Percentiles rank a stretch among this genome's conserved stretches.
Evolutionary conservation across 2,113 vertebrate genomes (phyloP).

Genomic region (Festucalex cinctus): DNA sequence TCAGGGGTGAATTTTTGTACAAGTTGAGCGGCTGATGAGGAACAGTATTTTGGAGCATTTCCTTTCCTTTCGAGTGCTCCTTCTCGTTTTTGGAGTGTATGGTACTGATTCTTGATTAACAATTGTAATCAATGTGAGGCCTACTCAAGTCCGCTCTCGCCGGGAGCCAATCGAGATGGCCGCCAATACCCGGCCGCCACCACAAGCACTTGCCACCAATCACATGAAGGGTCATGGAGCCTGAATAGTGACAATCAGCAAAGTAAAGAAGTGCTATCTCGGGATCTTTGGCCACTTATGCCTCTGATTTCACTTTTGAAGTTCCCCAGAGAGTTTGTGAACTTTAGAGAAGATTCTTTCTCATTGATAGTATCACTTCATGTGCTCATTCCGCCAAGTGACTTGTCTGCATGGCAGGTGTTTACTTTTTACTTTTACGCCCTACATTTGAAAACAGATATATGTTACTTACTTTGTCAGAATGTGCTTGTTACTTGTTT

Average conservation of each 20-base stretch:
- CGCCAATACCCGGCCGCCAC: conserved; percentile 62
- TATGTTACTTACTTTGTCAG: too few relatives aligned
- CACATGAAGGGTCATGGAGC: conserved; percentile 52
- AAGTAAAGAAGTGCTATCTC: conserved; percentile 18
- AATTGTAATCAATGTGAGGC: conserved; percentile 75
- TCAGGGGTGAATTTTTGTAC: neutral
- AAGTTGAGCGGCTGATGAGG: neutral
- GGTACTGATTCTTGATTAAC: conserved; percentile 77
- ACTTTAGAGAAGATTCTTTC: conserved; percentile 1
- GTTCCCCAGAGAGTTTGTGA: conserved; percentile 14
- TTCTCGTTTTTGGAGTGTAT: conserved; percentile 53
- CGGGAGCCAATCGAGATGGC: conserved; percentile 49
- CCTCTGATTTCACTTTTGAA: conserved; percentile 19
- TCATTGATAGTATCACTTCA: neutral
- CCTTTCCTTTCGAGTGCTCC: conserved; percentile 58
- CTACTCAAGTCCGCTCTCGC: conserved; percentile 51
- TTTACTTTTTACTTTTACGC: too few relatives aligned
- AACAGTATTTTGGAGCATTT: conserved; percentile 42
- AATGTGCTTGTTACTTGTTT: too few relatives aligned
- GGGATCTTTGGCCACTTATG: neutral
- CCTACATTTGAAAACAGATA: too few relatives aligned
- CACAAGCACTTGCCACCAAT: conserved; percentile 58
- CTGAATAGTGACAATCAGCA: conserved; percentile 55
- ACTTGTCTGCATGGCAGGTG: neutral
- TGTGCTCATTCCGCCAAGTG: neutral